Percentiles rank a stretch among this genome's conserved stretches.
Evolutionary conservation across 2,113 vertebrate species (phyloP).

Genomic region (Heliornis fulica): DNA sequence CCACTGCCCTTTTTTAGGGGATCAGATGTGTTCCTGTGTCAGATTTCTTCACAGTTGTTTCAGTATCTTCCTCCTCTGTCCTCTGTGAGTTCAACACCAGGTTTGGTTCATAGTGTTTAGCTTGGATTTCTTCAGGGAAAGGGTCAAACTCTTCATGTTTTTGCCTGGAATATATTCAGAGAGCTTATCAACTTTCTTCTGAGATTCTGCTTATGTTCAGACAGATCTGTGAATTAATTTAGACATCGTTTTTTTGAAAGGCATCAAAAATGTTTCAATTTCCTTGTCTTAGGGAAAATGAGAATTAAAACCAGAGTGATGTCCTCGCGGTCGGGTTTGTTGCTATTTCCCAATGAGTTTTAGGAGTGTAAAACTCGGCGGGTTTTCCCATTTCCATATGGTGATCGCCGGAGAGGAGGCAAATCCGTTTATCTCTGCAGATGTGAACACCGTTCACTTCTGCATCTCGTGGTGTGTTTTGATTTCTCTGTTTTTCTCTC

Average conservation of each 20-base stretch:
- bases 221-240: not conserved
- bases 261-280: not conserved
- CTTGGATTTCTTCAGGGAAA: not conserved
- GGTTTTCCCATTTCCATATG: not conserved
- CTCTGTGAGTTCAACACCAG: not conserved
- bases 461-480: not conserved
- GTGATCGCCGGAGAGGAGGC: not conserved
- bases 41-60: not conserved
- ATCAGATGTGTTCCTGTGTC: not conserved
- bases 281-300: not conserved
- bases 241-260: not conserved
- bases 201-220: not conserved
- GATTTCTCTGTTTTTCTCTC: not conserved
- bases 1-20: not conserved
- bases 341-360: not conserved
- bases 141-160: not conserved
- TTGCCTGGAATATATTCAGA: not conserved
- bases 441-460: rapidly evolving
- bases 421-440: not conserved
- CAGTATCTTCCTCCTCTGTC: not conserved
- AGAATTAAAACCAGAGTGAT: rapidly evolving
- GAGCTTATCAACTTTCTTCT: not conserved
- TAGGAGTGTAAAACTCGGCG: not conserved
- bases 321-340: not conserved
- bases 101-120: not conserved